A percentile compares a stretch with the other conserved stretches of the same genome.
Conservation (phyloP, 2,113 vertebrate genomes). For the Amphilophus citrinellus region DNA sequence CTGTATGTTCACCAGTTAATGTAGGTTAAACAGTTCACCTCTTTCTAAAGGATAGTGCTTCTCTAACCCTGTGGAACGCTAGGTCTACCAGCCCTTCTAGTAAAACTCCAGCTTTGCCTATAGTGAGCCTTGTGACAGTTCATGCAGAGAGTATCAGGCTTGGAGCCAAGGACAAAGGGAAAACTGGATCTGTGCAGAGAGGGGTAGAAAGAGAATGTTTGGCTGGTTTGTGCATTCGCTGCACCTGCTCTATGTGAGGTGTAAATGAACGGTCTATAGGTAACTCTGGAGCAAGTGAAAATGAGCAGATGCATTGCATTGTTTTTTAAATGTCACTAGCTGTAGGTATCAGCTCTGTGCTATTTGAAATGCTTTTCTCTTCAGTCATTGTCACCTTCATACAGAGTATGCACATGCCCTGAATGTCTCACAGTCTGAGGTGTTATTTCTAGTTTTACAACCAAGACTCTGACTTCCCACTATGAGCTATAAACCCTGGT, state of each 20-base stretch:
- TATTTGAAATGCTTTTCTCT: neutral
- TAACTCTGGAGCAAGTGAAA: constrained; percentile 22
- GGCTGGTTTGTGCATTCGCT: constrained; percentile 16
- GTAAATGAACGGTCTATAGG: constrained; percentile 38
- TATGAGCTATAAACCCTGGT: constrained; percentile 1
- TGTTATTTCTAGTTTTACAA: constrained; percentile 26
- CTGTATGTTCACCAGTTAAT: neutral
- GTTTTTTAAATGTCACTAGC: neutral
- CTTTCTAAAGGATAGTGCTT: neutral
- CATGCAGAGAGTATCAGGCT: constrained; percentile 26
- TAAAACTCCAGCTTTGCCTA: neutral
- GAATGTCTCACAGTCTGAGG: constrained; percentile 12
- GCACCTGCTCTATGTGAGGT: constrained; percentile 15
- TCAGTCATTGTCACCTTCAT: neutral
- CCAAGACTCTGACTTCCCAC: neutral
- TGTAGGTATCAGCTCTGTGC: neutral
- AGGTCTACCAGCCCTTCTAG: neutral
- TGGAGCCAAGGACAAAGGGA: neutral
- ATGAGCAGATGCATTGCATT: neutral
- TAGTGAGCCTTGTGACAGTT: constrained; percentile 8
- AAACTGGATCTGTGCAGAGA: constrained; percentile 17
- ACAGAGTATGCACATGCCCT: neutral
- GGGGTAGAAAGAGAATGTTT: neutral
- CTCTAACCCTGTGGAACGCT: neutral
- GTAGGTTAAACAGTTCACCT: too few species aligned